Percentiles rank a stretch among this genome's conserved stretches.
Evolutionary conservation across 2,797 vertebrate species (phyloP).

Genomic region (Sebastolobus alascanus): DNA sequence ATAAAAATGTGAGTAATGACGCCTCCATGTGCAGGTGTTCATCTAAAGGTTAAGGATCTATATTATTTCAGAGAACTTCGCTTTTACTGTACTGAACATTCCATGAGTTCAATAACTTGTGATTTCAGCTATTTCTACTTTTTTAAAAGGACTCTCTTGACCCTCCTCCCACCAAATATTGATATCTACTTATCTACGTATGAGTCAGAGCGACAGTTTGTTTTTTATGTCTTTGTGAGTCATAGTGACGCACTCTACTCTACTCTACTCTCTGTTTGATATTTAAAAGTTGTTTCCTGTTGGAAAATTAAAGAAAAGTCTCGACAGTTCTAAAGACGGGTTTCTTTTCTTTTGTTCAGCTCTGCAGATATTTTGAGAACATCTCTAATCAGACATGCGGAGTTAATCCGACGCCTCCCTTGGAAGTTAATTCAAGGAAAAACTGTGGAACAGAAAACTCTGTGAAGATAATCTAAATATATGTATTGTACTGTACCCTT

Average conservation of each 20-base stretch:
- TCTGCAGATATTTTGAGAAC: constrained; percentile 2
- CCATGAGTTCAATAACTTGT: constrained; percentile 3
- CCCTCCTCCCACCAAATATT: constrained; percentile 23
- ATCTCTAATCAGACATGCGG: neutral
- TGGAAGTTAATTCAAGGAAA: constrained; percentile 30
- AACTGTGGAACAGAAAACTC: neutral
- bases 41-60: neutral
- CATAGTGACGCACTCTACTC: constrained; percentile 4
- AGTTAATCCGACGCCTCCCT: neutral
- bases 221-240: constrained; percentile 32
- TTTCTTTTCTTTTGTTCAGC: constrained; percentile 3
- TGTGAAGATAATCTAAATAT: neutral
- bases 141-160: constrained; percentile 20
- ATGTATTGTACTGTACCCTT: neutral
- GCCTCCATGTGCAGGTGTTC: neutral
- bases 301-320: constrained; percentile 16
- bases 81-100: constrained; percentile 3
- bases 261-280: constrained; percentile 5
- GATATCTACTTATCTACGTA: constrained; percentile 1
- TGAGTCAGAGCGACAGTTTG: neutral
- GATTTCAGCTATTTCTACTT: constrained; percentile 3
- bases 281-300: constrained; percentile 20
- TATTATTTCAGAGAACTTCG: constrained; percentile 5
- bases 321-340: neutral
- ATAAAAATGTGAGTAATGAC: neutral